Evolutionary conservation across 2,888 invertebrate genomes (phyloP), one percentile per base, ranked within the genome.

Genomic region (Trachelus troglodyta): DNA sequence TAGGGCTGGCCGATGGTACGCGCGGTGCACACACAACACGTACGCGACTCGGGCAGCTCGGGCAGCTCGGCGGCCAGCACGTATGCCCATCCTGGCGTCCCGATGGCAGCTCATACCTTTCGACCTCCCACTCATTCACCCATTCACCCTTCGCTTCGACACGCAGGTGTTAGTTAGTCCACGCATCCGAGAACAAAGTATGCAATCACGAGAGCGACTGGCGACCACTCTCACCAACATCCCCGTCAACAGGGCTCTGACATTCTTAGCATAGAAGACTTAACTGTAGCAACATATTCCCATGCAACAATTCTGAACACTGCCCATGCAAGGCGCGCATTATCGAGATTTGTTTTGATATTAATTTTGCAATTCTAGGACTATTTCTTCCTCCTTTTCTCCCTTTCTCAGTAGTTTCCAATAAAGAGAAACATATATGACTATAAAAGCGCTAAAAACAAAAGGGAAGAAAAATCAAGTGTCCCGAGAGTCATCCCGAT

Each of bases 21-120:
- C 86, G 85, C 85, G 86, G 88, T 85, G 85, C 85, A 83, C 85
- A 85, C 87, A 87, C 87, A 85, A 84, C 84, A 85, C 86, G 81
- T 83, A 76, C 75, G 76, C 76, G 35, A 69, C 15, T 40, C 40
- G 40, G 40, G 15, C 37, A 9, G n/a, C 69, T 11, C 69, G 30
- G 69, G 35, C 34, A 34, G 0, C 34, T 34, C 35, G 35, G 30
- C 15, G 9, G 12, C 31, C 15, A 69, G 12, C 30, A 30, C 69
- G 69, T 69, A 30, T 30, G 69, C 69, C 31, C 69, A 33, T 30
- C 33, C 69, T 30, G 12, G 69, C 30, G 30, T 69, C 15, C 69
- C 33, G 69, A 33, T 30, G n/a, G 30, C 31, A 30, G 30, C 69
- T 30, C 69, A 30, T 69, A 33, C 12, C 69, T 33, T 33, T 30